Evolutionary conservation across 2,888 invertebrate genomes (phyloP), one percentile per base, ranked within the genome.

Genomic region (Agrilus cyanescens): DNA sequence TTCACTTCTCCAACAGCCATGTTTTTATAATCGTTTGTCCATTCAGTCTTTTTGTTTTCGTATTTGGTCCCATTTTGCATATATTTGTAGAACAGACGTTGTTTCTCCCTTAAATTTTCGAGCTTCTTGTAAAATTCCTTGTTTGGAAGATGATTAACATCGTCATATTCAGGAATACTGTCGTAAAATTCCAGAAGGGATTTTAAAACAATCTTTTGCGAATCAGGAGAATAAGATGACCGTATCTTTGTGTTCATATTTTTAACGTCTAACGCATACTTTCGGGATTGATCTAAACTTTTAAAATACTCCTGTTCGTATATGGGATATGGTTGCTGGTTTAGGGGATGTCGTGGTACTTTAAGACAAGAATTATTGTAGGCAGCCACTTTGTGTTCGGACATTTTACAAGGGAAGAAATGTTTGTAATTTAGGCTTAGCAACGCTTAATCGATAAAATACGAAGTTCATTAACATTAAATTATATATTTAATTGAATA

Each of bases 161-260:
- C 85, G 45, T 75, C 75, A 51, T 86, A 86, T 58, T 86, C 85
- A 43, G 86, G 86, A 58, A 86, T 86, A 55, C 83, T 85, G 40
- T 78, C 76, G 52, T 82, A 78, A 62, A 86, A 85, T 45, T 84
- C 78, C 45, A 83, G 71, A 49, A 84, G 70, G 38, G 78, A 78
- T 45, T 68, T 67, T 37, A 75, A 65, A 32, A 75, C 70, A 38
- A 75, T 73, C 39, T 68, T 56, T 45, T 71, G 66, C 3, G 62
- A 57, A 31, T 69, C 65, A 4, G 60, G 57, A 46, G 53, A 70
- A 58, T 50, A 61, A 63, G 20, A 60, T 48, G 34, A 57, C 1
- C 10, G 25, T 10, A 25, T 25, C 62, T 35, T 67, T 64, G 38
- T 62, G 54, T 46, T 68, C 65, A 58, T 65, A 57, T 58, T 67